These are phyloP conservation scores for Epizoanthus illoricatus DNA, from an alignment of 92 coral and sea anemone genomes.

Conservation along the genomic window DNA sequence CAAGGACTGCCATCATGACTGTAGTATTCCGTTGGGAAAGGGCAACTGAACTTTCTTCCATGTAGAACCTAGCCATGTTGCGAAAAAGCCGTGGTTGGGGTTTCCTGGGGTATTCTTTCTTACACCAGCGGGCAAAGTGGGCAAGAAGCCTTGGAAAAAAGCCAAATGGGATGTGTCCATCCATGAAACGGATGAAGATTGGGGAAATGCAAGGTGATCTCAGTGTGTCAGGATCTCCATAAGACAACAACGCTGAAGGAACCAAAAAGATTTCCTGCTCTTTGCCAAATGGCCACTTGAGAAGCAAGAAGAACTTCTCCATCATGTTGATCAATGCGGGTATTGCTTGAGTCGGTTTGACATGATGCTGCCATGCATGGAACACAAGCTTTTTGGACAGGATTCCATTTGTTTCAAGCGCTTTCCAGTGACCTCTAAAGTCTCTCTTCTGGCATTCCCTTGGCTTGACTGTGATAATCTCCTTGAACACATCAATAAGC, in stretches of 20 bases:
- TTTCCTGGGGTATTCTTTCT: conserved; percentile 16
- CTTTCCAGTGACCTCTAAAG: conserved; percentile 39
- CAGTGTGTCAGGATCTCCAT: conserved; percentile 19
- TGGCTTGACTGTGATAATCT: conserved; percentile 56
- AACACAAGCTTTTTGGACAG: conserved; percentile 32
- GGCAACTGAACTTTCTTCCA: conserved; percentile 37
- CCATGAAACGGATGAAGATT: conserved; percentile 44
- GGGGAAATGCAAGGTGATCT: conserved; percentile 35
- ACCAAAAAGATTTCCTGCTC: conserved; percentile 34
- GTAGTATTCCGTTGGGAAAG: conserved; percentile 1
- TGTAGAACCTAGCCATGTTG: conserved; percentile 41
- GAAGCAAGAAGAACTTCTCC: conserved; percentile 55
- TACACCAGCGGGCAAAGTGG: conserved; percentile 40
- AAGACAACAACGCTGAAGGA: conserved; percentile 48
- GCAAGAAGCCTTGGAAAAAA: conserved; percentile 48
- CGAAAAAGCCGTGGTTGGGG: conserved; percentile 32
- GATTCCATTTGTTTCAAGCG: conserved; percentile 54
- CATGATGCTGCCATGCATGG: conserved; percentile 36
- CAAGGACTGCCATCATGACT: conserved; percentile 5
- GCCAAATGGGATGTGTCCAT: conserved; percentile 42
- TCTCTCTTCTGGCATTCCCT: neutral
- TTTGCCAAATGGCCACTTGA: conserved; percentile 42
- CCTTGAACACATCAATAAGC: conserved; percentile 57
- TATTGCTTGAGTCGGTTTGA: neutral
- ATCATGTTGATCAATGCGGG: conserved; percentile 43